These are phyloP conservation scores for Monochamus saltuarius DNA, from an alignment of 1,140 invertebrate species.

Conservation along the genomic window DNA sequence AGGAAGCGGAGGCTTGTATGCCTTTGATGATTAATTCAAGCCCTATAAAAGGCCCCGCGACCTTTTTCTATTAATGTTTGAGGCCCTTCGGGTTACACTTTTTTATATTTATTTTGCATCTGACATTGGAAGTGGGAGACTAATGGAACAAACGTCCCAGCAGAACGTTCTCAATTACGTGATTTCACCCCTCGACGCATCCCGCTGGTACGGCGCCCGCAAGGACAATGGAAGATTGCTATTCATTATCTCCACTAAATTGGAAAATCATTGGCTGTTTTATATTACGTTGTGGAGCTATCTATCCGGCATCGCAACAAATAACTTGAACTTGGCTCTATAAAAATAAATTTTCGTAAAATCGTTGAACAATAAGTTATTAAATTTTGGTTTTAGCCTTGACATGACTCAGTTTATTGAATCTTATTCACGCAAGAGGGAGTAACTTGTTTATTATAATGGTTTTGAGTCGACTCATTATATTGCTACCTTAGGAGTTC, in stretches of 20 bases:
- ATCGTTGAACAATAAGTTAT: too few species aligned
- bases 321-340: too few species aligned
- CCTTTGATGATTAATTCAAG: too few species aligned
- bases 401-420: too few species aligned
- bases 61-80: constrained; percentile 20
- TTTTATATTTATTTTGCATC: constrained; percentile 34
- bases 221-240: constrained; percentile 29
- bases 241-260: constrained; percentile 32
- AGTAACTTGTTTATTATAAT: too few species aligned
- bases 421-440: too few species aligned
- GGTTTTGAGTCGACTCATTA: too few species aligned
- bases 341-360: too few species aligned
- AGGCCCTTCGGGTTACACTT: constrained; percentile 8
- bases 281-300: constrained; percentile 28
- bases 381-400: too few species aligned
- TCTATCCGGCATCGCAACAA: background rate
- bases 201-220: constrained; percentile 23
- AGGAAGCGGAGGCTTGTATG: too few species aligned
- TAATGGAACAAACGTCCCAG: constrained; percentile 35
- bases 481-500: too few species aligned
- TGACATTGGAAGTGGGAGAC: constrained; percentile 28
- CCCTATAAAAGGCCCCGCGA: too few species aligned
- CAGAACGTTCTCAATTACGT: constrained; percentile 33
- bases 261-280: constrained; percentile 32
- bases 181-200: constrained; percentile 32